Evolutionary conservation across 1,140 invertebrate species (phyloP).

Genomic region (Atopsyche davidsoni): DNA sequence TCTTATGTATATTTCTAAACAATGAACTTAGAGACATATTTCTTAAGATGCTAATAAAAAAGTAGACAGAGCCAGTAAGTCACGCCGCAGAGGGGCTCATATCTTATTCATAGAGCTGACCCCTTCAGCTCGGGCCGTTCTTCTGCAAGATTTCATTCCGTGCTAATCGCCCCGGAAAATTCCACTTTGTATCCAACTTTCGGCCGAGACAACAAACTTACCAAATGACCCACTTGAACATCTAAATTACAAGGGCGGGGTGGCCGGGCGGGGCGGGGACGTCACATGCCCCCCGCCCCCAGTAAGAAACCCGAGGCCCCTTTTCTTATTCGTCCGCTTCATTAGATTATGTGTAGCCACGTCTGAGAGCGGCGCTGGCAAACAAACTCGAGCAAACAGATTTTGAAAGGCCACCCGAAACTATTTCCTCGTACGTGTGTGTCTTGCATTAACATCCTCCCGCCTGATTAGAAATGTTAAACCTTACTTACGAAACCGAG

Average conservation of each 20-base stretch:
- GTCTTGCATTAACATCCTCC: constrained; percentile 23
- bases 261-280: background rate
- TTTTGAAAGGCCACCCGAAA: constrained; percentile 25
- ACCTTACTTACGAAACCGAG: constrained; percentile 29
- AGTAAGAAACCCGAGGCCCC: background rate
- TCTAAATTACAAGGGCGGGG: constrained; percentile 3
- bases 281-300: background rate
- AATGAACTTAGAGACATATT: too few relatives aligned
- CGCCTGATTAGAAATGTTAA: constrained; percentile 30
- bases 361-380: constrained; percentile 17
- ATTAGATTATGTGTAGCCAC: constrained; percentile 31
- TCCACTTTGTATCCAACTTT: constrained; percentile 10
- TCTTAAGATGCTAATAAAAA: too few relatives aligned
- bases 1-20: too few relatives aligned
- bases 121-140: background rate
- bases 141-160: background rate
- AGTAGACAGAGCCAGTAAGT: too few relatives aligned
- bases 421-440: constrained; percentile 25
- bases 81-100: constrained; percentile 2
- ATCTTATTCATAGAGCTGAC: background rate
- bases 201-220: constrained; percentile 6
- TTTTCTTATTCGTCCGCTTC: constrained; percentile 25
- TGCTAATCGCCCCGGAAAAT: constrained; percentile 3
- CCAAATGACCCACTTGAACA: constrained; percentile 11
- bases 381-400: constrained; percentile 31